phyloP scores from a whole-genome alignment of 2,888 invertebrate species.

The Xestia c-nigrum region DNA sequence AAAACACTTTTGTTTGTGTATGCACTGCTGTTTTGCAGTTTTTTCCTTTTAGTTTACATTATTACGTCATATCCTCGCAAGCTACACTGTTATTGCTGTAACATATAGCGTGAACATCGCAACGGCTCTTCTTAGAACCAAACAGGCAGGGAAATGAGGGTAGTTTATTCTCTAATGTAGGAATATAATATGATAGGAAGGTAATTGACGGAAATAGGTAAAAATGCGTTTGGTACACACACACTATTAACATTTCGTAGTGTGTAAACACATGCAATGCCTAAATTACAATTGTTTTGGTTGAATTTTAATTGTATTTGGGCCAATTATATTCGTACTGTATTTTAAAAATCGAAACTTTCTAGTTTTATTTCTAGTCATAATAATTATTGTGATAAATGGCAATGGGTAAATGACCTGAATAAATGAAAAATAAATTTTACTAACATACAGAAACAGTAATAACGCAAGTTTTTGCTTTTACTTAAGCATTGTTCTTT shows the following conservation, averaged over 20 bases:
- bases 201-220: neutral
- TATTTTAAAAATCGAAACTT: too few relatives aligned
- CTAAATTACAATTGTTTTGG: too few relatives aligned
- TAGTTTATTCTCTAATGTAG: conserved; percentile 7
- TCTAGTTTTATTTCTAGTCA: too few relatives aligned
- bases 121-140: conserved; percentile 2
- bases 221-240: neutral
- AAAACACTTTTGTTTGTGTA: conserved; percentile 10
- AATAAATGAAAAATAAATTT: too few relatives aligned
- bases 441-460: neutral
- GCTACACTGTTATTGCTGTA: conserved; percentile 31
- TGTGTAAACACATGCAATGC: too few relatives aligned
- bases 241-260: too few relatives aligned
- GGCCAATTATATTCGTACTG: too few relatives aligned
- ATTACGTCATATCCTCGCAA: conserved; percentile 17
- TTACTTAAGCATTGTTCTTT: too few relatives aligned
- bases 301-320: too few relatives aligned
- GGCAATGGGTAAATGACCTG: too few relatives aligned
- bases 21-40: conserved; percentile 28
- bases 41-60: conserved; percentile 7
- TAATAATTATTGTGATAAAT: too few relatives aligned
- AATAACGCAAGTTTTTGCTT: neutral
- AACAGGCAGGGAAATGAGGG: neutral
- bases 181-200: neutral
- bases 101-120: conserved; percentile 10